These are phyloP conservation scores for Trachelus troglodyta DNA, from an alignment of 2,888 invertebrate genomes.

Conservation along the genomic window DNA sequence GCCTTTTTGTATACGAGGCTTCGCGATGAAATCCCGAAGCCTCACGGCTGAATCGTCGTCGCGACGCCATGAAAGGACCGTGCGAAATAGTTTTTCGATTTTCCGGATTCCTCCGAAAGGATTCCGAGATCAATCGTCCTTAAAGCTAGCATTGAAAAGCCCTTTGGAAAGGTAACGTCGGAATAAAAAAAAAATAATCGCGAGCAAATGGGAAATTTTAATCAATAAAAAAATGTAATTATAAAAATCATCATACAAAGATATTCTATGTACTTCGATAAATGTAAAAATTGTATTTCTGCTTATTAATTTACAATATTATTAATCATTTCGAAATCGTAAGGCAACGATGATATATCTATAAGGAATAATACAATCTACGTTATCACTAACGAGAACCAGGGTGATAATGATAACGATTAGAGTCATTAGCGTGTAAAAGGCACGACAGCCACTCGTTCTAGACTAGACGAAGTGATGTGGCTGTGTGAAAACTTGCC, in stretches of 20 bases:
- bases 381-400: not conserved
- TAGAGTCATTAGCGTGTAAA: not conserved
- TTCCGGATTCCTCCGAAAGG: not conserved
- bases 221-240: not conserved
- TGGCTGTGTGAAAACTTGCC: not conserved
- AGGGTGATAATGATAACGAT: not conserved
- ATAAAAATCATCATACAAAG: not conserved
- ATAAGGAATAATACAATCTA: not conserved
- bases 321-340: not conserved
- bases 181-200: not conserved
- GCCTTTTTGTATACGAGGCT: constrained; percentile 11
- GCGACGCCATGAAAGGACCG: not conserved
- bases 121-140: not conserved
- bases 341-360: not conserved
- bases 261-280: not conserved
- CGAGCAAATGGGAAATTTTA: not conserved
- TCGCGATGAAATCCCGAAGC: constrained; percentile 6
- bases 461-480: not conserved
- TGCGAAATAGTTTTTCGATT: not conserved
- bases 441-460: not conserved
- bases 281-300: not conserved
- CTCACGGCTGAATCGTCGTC: not conserved
- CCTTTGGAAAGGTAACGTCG: not conserved
- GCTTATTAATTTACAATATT: not conserved
- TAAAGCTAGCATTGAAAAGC: not conserved